Evolutionary conservation across 1,140 invertebrate genomes (phyloP), one percentile per base, ranked within the genome.

Genomic region (Anthonomus grandis): DNA sequence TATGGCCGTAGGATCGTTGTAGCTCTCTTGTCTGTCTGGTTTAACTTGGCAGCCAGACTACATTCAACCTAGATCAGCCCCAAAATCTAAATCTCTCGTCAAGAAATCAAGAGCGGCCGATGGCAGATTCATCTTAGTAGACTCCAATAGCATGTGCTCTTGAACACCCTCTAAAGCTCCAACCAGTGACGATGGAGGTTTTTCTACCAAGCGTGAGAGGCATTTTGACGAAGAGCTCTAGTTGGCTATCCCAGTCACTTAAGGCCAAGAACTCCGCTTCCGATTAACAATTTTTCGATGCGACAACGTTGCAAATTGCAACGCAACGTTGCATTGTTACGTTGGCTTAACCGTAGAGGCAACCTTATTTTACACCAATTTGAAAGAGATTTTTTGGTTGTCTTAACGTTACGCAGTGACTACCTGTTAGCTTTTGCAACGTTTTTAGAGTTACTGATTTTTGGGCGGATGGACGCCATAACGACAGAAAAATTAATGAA

Each of bases 151-250:
- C 58, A 76, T 79, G 57, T 76, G 78, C 12, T 76, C 82, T 46
- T 79, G 83, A 63, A 85, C 84, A 65, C 80, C 81, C 24, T 81
- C 85, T 34, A 84, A 85, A 67, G 78, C 79, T 21, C 86, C 84
- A 44, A 85, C 83, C 60, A 90, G 88, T 65, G 89, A 91, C 72
- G 89, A 92, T 70, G 90, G 90, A 23, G 89, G 89, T 2, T 91
- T 92, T 72, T 76, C n/a, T 89, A 25, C 80, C 81, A 1, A 76
- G 76, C 44, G 70, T 70, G 47, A 62, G 67, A 62, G 76, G 72
- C n/a, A 15, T 84, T 83, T 0, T 87, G 84, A 85, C 73, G 84
- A 12, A 75, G 80, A 51, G 84, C 84, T 1, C 67, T 86, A 48
- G 84, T 83, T 45, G 82, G 77, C 46, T 82, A 76, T 66, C 83